Evolutionary conservation across 1,140 invertebrate species (phyloP), one percentile per base, ranked within the genome.

Genomic region (Steinernema khuongi): DNA sequence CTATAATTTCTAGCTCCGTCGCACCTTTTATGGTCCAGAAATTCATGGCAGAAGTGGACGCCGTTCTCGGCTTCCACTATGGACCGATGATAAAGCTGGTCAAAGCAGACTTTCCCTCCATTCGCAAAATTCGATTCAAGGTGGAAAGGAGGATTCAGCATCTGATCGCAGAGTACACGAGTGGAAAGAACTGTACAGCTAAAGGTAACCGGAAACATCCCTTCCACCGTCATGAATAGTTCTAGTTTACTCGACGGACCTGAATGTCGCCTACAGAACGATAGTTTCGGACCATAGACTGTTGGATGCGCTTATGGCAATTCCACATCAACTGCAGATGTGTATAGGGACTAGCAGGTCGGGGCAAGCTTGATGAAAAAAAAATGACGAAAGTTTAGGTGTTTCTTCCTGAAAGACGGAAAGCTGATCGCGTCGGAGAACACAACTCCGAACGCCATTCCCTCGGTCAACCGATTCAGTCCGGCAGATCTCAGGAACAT

Each of bases 291-390:
- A 60, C 26, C 50, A 60, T n/a, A 7, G 26, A 22, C 7, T 60
- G 11, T 17, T 60, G 14, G 26, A 60, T 4, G 50, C 14, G 14
- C 50, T 60, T 7, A 60, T 60, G 50, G 50, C 50, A 4, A 60
- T 60, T 60, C 50, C 50, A 14, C 50, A 60, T 60, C 50, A 60
- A 22, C 50, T 60, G 11, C 50, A 60, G 19, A 22, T 60, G 50
- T 60, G 26, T 22, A 22, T 60, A 4, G 50, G 50, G 4, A 60
- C 50, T n/a, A 14, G 50, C 50, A 60, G 50, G 50, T 60, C 4
- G 4, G 22, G 7, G 26, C 14, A 7, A 22, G 4, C 19, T 60
- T 60, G 7, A 22, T 22, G 26, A 14, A 22, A 14, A 14, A n/a
- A 14, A 14, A 60, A 14, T 26, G 26, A 60, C 11, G 22, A 2